Conservation (phyloP, 2,113 vertebrate genomes). For the Emydura subglobosa region DNA sequence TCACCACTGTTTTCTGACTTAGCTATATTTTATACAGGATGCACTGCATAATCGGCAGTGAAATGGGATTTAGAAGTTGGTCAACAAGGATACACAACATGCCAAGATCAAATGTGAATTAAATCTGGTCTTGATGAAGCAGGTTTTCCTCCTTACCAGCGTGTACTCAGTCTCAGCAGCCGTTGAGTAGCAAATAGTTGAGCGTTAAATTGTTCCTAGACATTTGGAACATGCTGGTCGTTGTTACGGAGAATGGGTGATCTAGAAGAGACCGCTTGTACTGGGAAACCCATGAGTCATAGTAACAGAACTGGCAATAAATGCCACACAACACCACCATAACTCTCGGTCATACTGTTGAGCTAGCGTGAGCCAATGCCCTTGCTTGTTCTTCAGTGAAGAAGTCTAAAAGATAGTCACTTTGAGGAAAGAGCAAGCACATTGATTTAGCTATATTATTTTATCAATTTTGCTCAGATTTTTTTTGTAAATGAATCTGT, state of each 20-base stretch:
- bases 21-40: background rate
- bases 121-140: background rate
- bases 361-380: slow-evolving; percentile 59
- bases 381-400: slow-evolving; percentile 68
- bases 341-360: slow-evolving; percentile 50
- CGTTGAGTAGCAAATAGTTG: background rate
- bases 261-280: slow-evolving; percentile 52
- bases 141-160: slow-evolving; percentile 11
- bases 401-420: slow-evolving; percentile 54
- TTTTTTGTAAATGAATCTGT: slow-evolving; percentile 52
- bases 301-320: slow-evolving; percentile 66
- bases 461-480: slow-evolving; percentile 69
- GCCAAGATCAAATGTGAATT: slow-evolving; percentile 14
- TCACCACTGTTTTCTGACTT: background rate
- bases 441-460: slow-evolving; percentile 72
- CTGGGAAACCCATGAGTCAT: slow-evolving; percentile 52
- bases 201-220: slow-evolving; percentile 37
- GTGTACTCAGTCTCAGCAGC: background rate
- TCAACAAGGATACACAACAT: background rate
- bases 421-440: slow-evolving; percentile 44
- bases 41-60: background rate
- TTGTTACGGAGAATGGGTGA: slow-evolving; percentile 50
- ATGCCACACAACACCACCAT: slow-evolving; percentile 62
- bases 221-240: slow-evolving; percentile 28
- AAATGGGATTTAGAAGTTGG: background rate